A percentile compares a stretch with the other conserved stretches of the same genome.
Conservation (phyloP, 2,113 vertebrate genomes). For the Plestiodon gilberti region DNA sequence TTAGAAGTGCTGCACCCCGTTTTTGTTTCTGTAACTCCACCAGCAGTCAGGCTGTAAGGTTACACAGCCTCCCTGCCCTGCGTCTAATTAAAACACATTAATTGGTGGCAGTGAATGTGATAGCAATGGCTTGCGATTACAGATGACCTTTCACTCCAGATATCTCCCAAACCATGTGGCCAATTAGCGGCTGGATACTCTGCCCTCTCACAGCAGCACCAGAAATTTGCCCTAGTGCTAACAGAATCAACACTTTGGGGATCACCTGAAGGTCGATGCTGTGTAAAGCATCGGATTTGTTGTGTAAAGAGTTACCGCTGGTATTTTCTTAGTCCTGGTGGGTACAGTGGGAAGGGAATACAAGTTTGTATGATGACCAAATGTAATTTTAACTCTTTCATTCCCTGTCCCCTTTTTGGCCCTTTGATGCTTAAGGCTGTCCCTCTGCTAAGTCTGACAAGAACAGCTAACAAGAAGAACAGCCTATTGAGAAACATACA, state of each 20-base stretch:
- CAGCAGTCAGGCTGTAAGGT: background rate
- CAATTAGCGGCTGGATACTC: constrained; percentile 19
- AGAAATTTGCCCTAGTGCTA: constrained; percentile 32
- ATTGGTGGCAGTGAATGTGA: constrained; percentile 32
- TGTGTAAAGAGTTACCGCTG: background rate
- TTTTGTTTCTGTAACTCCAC: background rate
- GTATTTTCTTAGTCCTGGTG: background rate
- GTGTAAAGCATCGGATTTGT: too few species aligned
- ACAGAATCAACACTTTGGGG: constrained; percentile 13
- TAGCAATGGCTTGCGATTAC: constrained; percentile 36
- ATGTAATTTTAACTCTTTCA: background rate
- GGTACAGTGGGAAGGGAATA: background rate
- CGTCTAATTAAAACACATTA: constrained; percentile 49
- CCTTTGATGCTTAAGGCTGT: background rate
- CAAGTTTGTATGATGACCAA: background rate
- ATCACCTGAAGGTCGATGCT: constrained; percentile 25
- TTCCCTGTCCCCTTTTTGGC: background rate
- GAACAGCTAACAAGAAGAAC: too few species aligned
- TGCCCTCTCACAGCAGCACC: constrained; percentile 10
- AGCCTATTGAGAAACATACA: background rate
- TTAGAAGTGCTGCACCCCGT: too few species aligned
- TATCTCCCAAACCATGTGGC: background rate
- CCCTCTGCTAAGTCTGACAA: background rate
- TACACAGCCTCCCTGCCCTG: background rate
- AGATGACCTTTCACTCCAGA: constrained; percentile 39